phyloP scores from a whole-genome alignment of 2,113 vertebrate species.

The Origma solitaria region DNA sequence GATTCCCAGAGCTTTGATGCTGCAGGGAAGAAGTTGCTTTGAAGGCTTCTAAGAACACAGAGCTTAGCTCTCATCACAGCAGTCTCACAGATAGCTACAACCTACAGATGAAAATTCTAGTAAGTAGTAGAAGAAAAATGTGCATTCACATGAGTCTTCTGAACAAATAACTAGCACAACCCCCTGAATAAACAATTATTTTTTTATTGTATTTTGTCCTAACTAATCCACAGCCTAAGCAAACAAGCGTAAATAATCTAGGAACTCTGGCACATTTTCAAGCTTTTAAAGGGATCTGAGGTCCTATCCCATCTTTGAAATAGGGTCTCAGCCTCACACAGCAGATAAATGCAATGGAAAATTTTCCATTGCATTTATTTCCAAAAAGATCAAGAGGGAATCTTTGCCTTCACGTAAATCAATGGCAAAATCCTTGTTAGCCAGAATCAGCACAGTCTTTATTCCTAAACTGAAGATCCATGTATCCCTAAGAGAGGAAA shows the following conservation, averaged over 20 bases:
- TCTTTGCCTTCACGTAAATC: neutral
- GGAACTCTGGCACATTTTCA: neutral
- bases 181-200: neutral
- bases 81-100: neutral
- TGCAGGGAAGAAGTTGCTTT: neutral
- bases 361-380: too few relatives aligned
- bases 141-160: neutral
- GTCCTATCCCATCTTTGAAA: neutral
- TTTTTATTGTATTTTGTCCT: neutral
- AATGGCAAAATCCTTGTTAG: neutral
- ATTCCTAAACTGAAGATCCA: neutral
- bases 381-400: neutral
- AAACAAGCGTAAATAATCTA: neutral
- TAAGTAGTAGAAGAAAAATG: neutral
- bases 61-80: neutral
- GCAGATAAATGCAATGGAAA: neutral
- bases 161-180: neutral
- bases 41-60: neutral
- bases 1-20: constrained; percentile 32
- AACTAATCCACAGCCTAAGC: neutral
- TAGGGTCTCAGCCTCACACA: neutral
- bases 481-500: neutral
- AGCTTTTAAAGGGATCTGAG: neutral
- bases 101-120: neutral
- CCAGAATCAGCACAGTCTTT: neutral